phyloP scores from a whole-genome alignment of 2,888 invertebrate species.

The Epinotia brunnichana region DNA sequence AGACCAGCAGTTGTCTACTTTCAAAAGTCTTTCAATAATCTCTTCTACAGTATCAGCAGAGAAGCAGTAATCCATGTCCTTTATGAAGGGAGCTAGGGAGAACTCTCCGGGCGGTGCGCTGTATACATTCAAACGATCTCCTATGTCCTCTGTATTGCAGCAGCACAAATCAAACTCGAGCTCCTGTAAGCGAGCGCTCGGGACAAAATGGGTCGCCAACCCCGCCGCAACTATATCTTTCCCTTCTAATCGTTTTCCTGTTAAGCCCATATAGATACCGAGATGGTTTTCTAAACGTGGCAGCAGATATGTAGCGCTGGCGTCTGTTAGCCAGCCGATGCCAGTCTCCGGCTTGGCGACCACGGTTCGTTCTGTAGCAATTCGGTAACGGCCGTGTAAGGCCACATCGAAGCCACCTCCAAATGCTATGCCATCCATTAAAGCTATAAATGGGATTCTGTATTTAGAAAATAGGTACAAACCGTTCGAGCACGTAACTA shows the following conservation, averaged over 20 bases:
- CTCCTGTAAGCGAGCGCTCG: constrained; percentile 78
- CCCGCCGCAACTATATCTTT: constrained; percentile 90
- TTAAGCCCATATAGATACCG: constrained; percentile 92
- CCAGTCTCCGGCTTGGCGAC: constrained; percentile 98
- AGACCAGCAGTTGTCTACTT: constrained; percentile 25
- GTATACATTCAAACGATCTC: constrained; percentile 63
- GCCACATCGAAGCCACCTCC: constrained; percentile 96
- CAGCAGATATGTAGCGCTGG: constrained; percentile 93
- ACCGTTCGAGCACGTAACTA: constrained; percentile 88
- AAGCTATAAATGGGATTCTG: constrained; percentile 91
- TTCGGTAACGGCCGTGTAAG: constrained; percentile 92
- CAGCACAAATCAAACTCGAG: constrained; percentile 80
- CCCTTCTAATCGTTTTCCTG: constrained; percentile 82
- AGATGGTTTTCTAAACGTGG: constrained; percentile 89
- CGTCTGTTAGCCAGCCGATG: constrained; percentile 95
- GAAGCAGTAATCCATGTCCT: constrained; percentile 77
- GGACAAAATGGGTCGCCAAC: constrained; percentile 92
- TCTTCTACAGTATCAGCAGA: constrained; percentile 86
- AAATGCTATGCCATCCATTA: constrained; percentile 96
- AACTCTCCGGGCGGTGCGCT: constrained; percentile 14
- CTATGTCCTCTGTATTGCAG: constrained; percentile 68
- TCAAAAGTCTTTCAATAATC: constrained; percentile 84
- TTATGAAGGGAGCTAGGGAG: constrained; percentile 12
- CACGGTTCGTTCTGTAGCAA: constrained; percentile 94
- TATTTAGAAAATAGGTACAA: constrained; percentile 77